phyloP scores from a whole-genome alignment of 2,113 vertebrate genomes.

The Sceloporus undulatus region DNA sequence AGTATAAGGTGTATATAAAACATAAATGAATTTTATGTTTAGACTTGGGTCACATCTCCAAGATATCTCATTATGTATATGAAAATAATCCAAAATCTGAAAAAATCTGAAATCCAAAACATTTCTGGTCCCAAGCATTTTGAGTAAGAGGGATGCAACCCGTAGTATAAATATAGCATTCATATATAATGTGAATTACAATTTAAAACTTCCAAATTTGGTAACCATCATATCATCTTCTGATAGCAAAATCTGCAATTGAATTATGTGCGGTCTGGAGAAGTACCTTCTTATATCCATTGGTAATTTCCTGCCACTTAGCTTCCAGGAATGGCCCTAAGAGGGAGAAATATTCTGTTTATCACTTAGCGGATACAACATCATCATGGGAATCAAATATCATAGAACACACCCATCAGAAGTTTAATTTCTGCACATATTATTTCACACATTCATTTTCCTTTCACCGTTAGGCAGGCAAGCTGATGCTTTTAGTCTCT shows the following conservation, averaged over 20 bases:
- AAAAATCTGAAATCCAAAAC: too few relatives aligned
- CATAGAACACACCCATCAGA: not conserved
- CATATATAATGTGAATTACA: not conserved
- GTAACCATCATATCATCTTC: not conserved
- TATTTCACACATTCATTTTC: not conserved
- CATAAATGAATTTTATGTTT: too few relatives aligned
- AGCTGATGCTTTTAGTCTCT: not conserved
- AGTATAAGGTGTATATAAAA: too few relatives aligned
- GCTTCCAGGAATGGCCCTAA: not conserved
- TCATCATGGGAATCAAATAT: not conserved
- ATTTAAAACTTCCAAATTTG: not conserved
- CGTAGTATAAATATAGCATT: not conserved
- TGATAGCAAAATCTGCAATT: not conserved
- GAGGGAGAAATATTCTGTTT: not conserved
- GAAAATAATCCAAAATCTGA: too few relatives aligned
- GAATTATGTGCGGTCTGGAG: not conserved
- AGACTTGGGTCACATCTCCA: too few relatives aligned
- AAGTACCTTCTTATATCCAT: not conserved
- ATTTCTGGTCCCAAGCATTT: too few relatives aligned
- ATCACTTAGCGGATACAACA: not conserved
- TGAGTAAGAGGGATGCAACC: too few relatives aligned
- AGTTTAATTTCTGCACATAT: not conserved
- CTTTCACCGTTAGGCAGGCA: not conserved
- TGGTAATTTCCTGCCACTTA: not conserved
- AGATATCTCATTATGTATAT: too few relatives aligned